Conservation (phyloP, 1,140 invertebrate species). For the Bombus pyrosoma region DNA sequence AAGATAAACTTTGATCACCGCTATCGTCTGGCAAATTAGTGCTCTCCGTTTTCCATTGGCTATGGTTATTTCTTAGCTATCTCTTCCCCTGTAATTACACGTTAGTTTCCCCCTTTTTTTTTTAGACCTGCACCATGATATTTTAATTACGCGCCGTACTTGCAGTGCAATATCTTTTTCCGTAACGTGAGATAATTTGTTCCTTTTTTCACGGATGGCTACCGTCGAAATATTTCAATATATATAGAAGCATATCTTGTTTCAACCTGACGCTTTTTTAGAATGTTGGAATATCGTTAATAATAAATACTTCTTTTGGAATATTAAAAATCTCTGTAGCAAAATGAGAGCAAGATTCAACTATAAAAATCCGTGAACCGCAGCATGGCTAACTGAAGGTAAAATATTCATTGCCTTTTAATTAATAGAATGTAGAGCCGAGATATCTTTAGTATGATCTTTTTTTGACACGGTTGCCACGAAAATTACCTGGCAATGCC, state of each 20-base stretch:
- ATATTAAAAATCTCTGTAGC: too few species aligned
- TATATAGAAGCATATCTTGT: too few species aligned
- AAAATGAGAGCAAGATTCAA: too few species aligned
- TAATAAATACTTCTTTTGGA: too few species aligned
- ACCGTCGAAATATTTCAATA: too few species aligned
- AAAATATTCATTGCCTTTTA: too few species aligned
- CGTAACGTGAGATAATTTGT: neutral
- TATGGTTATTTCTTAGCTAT: neutral
- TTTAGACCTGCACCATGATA: neutral
- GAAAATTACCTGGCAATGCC: neutral
- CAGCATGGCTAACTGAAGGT: too few species aligned
- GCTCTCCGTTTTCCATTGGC: neutral
- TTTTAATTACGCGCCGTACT: neutral
- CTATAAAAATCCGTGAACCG: too few species aligned
- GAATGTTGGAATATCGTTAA: too few species aligned
- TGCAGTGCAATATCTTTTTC: neutral
- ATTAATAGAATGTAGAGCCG: neutral
- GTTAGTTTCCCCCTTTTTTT: fast-evolving
- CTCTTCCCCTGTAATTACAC: neutral
- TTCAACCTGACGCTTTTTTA: too few species aligned
- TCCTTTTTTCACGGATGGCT: neutral
- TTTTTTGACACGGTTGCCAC: too few species aligned
- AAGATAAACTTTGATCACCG: neutral
- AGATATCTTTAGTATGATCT: neutral
- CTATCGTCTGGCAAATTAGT: neutral